Conservation (phyloP, 2,797 vertebrate species). For the Chelonia mydas region DNA sequence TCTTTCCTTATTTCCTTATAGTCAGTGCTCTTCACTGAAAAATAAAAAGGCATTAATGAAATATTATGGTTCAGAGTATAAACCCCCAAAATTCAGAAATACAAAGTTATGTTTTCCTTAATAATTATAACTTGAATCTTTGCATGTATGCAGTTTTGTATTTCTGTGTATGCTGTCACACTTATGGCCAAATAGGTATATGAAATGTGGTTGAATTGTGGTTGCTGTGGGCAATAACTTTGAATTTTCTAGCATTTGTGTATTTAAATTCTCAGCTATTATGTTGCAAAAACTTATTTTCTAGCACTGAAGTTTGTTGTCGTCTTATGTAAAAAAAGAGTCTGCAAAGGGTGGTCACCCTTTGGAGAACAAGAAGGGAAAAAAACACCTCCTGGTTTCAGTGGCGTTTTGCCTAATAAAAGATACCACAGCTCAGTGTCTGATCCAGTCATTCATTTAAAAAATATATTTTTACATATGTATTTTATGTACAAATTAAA, state of each 20-base stretch:
- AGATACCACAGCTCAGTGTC: neutral
- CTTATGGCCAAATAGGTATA: neutral
- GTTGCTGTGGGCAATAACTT: fast-evolving
- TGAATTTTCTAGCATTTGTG: neutral
- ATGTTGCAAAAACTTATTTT: neutral
- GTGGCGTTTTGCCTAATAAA: neutral
- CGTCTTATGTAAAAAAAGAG: neutral
- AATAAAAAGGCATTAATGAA: neutral
- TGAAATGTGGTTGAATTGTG: neutral
- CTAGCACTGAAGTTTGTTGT: neutral
- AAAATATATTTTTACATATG: no score
- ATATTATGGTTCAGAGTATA: neutral
- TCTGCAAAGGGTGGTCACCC: neutral
- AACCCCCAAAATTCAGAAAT: neutral
- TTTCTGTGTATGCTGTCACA: neutral
- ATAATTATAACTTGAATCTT: neutral
- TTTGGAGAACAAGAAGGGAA: constrained; percentile 17
- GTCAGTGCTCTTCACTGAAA: neutral
- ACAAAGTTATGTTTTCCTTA: neutral
- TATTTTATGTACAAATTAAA: neutral
- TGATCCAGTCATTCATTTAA: neutral
- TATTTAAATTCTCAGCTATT: neutral
- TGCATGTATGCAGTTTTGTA: neutral
- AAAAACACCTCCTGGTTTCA: neutral
- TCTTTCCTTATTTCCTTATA: neutral